Conservation (phyloP, 2,888 invertebrate genomes). For the Zaprionus obscuricornis region DNA sequence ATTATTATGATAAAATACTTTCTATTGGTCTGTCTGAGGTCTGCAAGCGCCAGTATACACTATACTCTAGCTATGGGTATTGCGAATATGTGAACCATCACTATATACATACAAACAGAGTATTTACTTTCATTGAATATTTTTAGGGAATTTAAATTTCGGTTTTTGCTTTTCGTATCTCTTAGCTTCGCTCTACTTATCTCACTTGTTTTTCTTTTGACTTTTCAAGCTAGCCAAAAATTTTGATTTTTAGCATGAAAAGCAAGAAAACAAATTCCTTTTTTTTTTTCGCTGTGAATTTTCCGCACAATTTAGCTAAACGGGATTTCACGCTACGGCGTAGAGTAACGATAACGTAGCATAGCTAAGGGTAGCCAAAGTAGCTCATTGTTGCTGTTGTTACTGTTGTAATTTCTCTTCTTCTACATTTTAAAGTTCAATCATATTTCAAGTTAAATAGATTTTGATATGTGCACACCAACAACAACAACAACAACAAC, state of each 20-base stretch:
- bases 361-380: constrained; percentile 18
- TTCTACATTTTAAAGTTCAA: constrained; percentile 47
- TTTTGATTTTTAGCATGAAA: constrained; percentile 38
- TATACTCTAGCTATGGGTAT: no score
- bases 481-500: no score
- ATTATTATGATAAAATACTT: constrained; percentile 80
- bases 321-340: constrained; percentile 66
- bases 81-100: no score
- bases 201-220: constrained; percentile 14
- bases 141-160: neutral
- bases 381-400: constrained; percentile 9
- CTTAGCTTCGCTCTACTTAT: neutral
- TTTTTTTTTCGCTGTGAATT: constrained; percentile 56
- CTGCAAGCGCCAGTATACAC: no score
- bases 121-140: no score
- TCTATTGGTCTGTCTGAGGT: constrained; percentile 17
- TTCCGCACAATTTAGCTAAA: constrained; percentile 80
- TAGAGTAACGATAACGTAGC: neutral
- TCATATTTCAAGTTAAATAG: constrained; percentile 76
- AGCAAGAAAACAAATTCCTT: constrained; percentile 61
- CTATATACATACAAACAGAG: no score
- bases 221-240: constrained; percentile 42
- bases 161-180: neutral
- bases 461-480: constrained; percentile 55
- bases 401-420: constrained; percentile 12